Base-by-base conservation (phyloP, 2,888 invertebrate species). In the Aspidiotus rigidus region DNA sequence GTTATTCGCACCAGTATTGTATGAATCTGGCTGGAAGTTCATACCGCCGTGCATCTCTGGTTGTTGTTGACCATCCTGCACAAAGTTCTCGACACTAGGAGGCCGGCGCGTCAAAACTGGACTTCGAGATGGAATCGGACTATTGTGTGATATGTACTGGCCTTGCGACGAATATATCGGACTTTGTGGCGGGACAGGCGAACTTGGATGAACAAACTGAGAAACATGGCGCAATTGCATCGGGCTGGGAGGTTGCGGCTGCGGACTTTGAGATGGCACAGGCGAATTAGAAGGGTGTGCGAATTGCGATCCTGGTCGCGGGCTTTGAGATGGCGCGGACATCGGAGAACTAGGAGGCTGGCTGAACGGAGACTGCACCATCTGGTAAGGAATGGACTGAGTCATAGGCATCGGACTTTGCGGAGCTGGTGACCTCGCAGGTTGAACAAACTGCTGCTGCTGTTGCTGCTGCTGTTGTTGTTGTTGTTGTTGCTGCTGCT, bases 371-470 rank as follows among this genome's bases (percentile, higher is more conserved):
- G 70, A 62, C 6, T 67, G 64, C 62, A 69, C 62, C 44, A 61
- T 15, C 17, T 40, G 13, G 39, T 62, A 66, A 28, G 28, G 28
- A 28, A 28, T 28, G 39, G 72, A 64, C 42, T 71, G 71, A 15
- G 64, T 64, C 10, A 70, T 71, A n/a, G 72, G n/a, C 67, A 74
- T 73, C 40, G 74, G 74, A 64, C 73, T 73, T 69, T 74, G 74
- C 7, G 79, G 77, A 76, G 79, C 77, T 3, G 80, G 83, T 10
- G 83, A 83, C 66, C 79, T 81, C 9, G 83, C 81, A 13, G 82
- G 81, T 74, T 80, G 80, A 11, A 77, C 78, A 57, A 73, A 73
- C 15, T 73, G 73, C 62, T 67, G 71, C 70, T 76, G 76, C 55
- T 76, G 76, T 42, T 73, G 71, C 41, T 71, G 72, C 15, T 72